Base-by-base conservation (phyloP, 1,140 invertebrate genomes). In the Sycophaga agraensis region DNA sequence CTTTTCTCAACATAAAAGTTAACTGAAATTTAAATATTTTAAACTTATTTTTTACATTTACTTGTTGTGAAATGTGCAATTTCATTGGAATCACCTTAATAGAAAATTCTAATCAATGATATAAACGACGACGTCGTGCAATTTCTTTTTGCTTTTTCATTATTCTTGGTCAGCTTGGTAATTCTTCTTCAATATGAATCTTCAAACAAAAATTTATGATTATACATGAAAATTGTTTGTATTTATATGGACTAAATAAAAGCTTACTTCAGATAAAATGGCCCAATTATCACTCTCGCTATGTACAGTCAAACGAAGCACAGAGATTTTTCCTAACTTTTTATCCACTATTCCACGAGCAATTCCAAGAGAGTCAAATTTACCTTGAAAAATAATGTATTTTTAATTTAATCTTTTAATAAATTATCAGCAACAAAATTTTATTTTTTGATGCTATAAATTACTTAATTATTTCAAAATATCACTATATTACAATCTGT, bases 261-360 rank as follows among this genome's bases (percentile, higher is more conserved):
- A 40, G 77, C 78, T 84, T 83, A 94, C 89, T 86, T 97, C 94
- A 72, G 91, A 95, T 16, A 97, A 82, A 67, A 97, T 91, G 1
- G 90, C 91, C 93, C 93, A 96, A 75, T 92, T 92, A 60, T 91
- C 88, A 76, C 90, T 94, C 70, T 93, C 88, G 65, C 84, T 86
- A 62, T 91, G 88, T 31, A 95, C 88, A 55, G 85, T 86, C 21
- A 97, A 81, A 46, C 92, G 84, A 63, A 96, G 74, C 49, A 86
- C 83, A 45, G 84, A 79, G 50, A 96, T 82, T 64, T 85, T 85
- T 57, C 91, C 90, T 24, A 92, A 74, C 55, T 82, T 84, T 11
- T 80, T 78, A 69, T 88, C 86, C 22, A 93, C 73, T 19, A 72
- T 79, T 1, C 91, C 92, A 66, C 89, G 88, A 51, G 91, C 91